phyloP scores from a whole-genome alignment of 2,113 vertebrate genomes.

The Serinus canaria region DNA sequence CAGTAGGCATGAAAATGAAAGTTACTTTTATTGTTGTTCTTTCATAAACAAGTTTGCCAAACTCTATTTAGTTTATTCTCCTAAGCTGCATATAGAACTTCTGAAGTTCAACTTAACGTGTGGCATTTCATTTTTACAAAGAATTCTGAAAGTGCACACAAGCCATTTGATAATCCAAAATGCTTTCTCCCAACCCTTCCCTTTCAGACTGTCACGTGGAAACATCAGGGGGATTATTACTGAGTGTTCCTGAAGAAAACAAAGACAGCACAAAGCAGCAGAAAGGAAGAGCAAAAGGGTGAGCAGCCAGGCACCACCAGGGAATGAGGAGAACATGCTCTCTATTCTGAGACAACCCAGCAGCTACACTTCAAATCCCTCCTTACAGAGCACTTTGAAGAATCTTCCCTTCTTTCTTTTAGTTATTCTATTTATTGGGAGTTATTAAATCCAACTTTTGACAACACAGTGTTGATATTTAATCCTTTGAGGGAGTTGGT shows the following conservation, averaged over 20 bases:
- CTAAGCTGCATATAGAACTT: neutral
- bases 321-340: neutral
- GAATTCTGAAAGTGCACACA: neutral
- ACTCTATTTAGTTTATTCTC: neutral
- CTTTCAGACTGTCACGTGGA: neutral
- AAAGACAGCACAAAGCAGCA: neutral
- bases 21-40: neutral
- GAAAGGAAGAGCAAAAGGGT: conserved; percentile 1
- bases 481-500: neutral
- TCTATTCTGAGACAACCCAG: neutral
- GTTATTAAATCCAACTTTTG: neutral
- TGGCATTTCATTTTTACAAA: conserved; percentile 7
- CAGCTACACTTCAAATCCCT: neutral
- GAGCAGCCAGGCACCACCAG: neutral
- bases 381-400: neutral
- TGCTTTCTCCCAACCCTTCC: neutral
- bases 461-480: neutral
- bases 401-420: neutral
- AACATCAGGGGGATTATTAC: neutral
- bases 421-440: neutral
- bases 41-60: neutral
- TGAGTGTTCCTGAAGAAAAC: neutral
- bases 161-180: conserved; percentile 19
- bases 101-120: neutral
- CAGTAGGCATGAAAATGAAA: neutral